A percentile compares a stretch with the other conserved stretches of the same genome.
Conservation (phyloP, 2,113 vertebrate species). For the Periophthalmus modestus region DNA sequence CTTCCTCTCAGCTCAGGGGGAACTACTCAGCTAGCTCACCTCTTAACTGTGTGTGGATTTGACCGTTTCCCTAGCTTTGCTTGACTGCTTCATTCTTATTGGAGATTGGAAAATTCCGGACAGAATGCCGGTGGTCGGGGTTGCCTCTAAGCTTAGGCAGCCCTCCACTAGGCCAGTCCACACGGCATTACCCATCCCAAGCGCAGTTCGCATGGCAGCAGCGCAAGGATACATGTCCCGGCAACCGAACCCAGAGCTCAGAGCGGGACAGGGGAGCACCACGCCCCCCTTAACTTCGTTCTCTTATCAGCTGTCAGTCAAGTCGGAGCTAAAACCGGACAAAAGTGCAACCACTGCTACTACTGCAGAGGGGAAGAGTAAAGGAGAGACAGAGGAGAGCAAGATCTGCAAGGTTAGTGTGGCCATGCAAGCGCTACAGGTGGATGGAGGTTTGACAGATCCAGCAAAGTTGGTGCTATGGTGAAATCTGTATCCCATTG, state of each 20-base stretch:
- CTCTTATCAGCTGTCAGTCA: conserved; percentile 87
- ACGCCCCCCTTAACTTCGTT: conserved; percentile 62
- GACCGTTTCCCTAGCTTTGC: not conserved
- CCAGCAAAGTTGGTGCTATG: not conserved
- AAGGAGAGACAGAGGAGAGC: conserved; percentile 86
- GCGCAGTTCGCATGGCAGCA: conserved; percentile 70
- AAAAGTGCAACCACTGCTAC: not conserved
- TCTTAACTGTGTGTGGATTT: conserved; percentile 15
- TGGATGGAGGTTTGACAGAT: conserved; percentile 18
- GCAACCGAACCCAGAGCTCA: conserved; percentile 67
- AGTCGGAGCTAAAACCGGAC: conserved; percentile 82
- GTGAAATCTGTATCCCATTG: not conserved
- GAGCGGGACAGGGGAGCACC: conserved; percentile 54
- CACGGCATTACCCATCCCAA: conserved; percentile 88
- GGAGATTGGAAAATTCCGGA: conserved; percentile 34
- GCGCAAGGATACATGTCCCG: conserved; percentile 78
- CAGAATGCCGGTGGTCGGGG: conserved; percentile 94
- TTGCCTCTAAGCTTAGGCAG: conserved; percentile 91
- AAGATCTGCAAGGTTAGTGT: conserved; percentile 89
- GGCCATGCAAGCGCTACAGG: conserved; percentile 39
- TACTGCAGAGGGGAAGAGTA: conserved; percentile 71
- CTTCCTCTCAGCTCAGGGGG: conserved; percentile 65
- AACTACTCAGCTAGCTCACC: conserved; percentile 31
- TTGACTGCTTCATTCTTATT: not conserved
- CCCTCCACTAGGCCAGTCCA: conserved; percentile 89